A percentile compares a stretch with the other conserved stretches of the same genome.
Evolutionary conservation across 1,140 invertebrate genomes (phyloP).

Genomic region (Drosophila kikkawai): DNA sequence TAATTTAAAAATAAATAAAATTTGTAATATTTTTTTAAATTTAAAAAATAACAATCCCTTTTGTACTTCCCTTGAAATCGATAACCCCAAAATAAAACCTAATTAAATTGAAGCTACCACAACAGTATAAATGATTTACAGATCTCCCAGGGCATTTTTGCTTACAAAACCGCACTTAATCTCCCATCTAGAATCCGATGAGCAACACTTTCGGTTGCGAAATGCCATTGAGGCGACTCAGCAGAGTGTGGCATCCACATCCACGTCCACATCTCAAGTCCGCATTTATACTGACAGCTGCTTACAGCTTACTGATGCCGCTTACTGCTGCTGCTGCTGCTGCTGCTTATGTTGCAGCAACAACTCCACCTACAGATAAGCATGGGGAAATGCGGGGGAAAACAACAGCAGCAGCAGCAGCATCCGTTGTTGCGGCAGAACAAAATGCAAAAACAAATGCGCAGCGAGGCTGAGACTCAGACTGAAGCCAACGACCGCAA

Average conservation of each 20-base stretch:
- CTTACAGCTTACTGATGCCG: conserved; percentile 50
- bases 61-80: neutral
- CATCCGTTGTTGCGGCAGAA: conserved; percentile 62
- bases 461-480: conserved; percentile 22
- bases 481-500: conserved; percentile 76
- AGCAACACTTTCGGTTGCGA: conserved; percentile 52
- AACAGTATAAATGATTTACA: neutral
- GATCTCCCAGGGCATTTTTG: conserved; percentile 7
- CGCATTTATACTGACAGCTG: conserved; percentile 40
- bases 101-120: neutral
- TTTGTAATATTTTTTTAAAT: neutral
- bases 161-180: conserved; percentile 31
- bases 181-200: conserved; percentile 45
- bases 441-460: conserved; percentile 49
- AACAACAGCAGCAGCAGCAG: conserved; percentile 14
- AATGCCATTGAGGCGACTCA: conserved; percentile 42
- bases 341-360: conserved; percentile 18
- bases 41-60: neutral
- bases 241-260: conserved; percentile 40
- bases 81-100: neutral
- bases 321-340: conserved; percentile 9
- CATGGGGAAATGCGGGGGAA: neutral
- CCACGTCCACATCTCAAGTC: conserved; percentile 19
- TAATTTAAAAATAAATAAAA: too few relatives aligned
- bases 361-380: conserved; percentile 44